Evolutionary conservation across 2,797 vertebrate species (phyloP), one percentile per base, ranked within the genome.

Genomic region (Galago senegalensis): DNA sequence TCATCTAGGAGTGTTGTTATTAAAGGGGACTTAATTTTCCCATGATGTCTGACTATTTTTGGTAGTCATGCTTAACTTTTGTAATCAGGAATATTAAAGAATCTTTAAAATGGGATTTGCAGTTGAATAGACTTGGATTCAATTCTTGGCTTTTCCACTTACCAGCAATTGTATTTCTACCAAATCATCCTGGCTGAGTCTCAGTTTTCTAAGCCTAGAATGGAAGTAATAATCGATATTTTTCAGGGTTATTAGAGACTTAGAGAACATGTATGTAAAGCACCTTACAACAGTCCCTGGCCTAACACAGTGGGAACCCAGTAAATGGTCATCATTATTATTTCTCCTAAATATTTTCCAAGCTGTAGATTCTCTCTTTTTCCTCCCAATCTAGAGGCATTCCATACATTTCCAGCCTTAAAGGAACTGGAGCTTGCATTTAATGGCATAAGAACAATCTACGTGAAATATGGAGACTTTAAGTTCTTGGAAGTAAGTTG

Each of bases 381-480:
- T 97, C 76, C 67, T 90, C 46, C 69, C 43, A 37, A 70, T 97
- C 7, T 95, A 99, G 99, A 98, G 14, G 95, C 95, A 21, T 99
- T 99, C 93, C 97, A 98, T 93, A 98, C 98, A 11, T 99, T 99
- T 97, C 97, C 98, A 89, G 98, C 96, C 76, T 97, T 99, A 90
- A 98, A 98, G 91, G 98, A 99, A 97, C 97, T 99, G 87, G 99
- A 99, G 81, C 98, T 99, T 6, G 98, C 99, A 34, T 93, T 99
- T 94, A 99, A 99, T 0, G 75, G 98, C 49, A 98, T 99, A 79
- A 94, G 97, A 96, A 98, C 97, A 72, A 89, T 99, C 96, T 97
- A 94, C 0, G 96, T 99, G 96, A 96, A 98, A 8, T 91, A 98
- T 63, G 98, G 98, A 88, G 98, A 99, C 84, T 99, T 99, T 96